Conservation (phyloP, 2,888 invertebrate genomes). For the Lochmaea capreae region DNA sequence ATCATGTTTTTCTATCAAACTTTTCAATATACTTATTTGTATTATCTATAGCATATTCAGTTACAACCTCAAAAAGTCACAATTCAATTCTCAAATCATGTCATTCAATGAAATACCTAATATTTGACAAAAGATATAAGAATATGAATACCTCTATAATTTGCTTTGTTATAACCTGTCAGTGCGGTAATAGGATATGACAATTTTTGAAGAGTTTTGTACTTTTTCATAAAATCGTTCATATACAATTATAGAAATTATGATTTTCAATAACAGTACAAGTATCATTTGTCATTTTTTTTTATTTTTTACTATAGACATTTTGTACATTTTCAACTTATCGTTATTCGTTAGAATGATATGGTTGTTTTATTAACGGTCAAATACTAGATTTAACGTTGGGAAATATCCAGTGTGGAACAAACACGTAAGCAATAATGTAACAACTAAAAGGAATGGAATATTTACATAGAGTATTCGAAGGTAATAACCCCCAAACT, state of each 20-base stretch:
- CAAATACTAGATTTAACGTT: no score
- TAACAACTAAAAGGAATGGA: no score
- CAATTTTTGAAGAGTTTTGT: background rate
- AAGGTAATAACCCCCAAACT: no score
- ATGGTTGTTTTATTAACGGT: no score
- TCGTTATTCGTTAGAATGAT: no score
- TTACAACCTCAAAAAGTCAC: background rate
- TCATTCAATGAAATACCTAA: background rate
- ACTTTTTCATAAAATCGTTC: background rate
- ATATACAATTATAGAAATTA: background rate
- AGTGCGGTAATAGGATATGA: conserved; percentile 16
- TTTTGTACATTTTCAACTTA: no score
- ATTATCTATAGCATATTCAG: conserved; percentile 1
- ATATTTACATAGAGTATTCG: no score
- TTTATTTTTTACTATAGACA: no score
- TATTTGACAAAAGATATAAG: background rate
- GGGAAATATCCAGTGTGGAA: no score
- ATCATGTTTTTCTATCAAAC: background rate
- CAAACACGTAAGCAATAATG: no score
- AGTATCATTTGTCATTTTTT: background rate
- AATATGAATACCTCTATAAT: conserved; percentile 10
- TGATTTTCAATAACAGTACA: background rate
- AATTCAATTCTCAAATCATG: background rate
- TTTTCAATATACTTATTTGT: background rate
- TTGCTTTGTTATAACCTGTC: conserved; percentile 18